Conservation (phyloP, 2,113 vertebrate genomes). For the Fregata magnificens region DNA sequence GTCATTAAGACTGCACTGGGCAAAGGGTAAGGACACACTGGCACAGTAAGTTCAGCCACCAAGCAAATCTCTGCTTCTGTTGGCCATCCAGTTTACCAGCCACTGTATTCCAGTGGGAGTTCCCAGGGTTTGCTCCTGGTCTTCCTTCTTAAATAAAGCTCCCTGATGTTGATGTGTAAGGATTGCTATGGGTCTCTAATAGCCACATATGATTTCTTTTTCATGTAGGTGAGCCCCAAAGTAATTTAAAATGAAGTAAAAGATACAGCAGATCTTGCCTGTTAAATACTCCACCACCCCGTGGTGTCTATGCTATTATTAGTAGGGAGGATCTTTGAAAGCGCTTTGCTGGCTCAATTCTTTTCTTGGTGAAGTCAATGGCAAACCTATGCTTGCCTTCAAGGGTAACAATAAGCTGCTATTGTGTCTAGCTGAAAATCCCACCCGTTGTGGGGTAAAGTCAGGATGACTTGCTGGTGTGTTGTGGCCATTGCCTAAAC, state of each 20-base stretch:
- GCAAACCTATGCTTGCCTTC: background rate
- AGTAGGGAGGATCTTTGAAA: background rate
- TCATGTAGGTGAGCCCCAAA: background rate
- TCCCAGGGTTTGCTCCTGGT: background rate
- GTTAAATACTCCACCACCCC: background rate
- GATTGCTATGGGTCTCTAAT: background rate
- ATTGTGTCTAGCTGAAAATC: background rate
- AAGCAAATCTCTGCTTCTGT: background rate
- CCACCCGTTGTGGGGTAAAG: background rate
- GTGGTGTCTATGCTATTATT: fast-evolving
- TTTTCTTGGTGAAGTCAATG: background rate
- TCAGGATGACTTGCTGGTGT: background rate
- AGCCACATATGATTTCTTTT: background rate
- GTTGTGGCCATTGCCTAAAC: background rate
- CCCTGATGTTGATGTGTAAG: background rate
- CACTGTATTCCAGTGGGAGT: fast-evolving
- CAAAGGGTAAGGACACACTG: fast-evolving
- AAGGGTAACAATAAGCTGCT: background rate
- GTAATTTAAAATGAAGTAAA: background rate
- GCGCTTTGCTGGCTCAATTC: background rate
- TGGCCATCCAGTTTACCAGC: background rate
- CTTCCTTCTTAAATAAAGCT: background rate
- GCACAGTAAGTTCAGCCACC: background rate
- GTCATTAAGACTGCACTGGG: background rate
- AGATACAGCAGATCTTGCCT: background rate